Conservation (phyloP, 1,140 invertebrate species). For the Anagrus nilaparvatae region DNA sequence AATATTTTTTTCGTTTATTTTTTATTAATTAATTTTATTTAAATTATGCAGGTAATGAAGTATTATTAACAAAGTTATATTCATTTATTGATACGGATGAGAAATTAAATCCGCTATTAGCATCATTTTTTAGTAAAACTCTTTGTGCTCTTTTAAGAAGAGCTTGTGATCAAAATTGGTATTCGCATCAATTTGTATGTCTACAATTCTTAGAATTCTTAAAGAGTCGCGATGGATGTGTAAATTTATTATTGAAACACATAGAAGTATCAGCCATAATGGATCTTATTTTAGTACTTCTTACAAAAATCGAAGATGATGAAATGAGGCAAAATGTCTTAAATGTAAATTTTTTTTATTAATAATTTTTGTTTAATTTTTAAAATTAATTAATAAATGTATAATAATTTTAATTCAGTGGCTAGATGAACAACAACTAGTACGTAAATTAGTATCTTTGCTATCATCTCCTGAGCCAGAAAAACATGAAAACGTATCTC, state of each 20-base stretch:
- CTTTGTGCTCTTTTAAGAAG: slow-evolving; percentile 76
- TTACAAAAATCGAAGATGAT: slow-evolving; percentile 72
- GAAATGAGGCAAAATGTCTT: slow-evolving; percentile 72
- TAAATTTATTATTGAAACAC: slow-evolving; percentile 76
- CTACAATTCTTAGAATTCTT: slow-evolving; percentile 86
- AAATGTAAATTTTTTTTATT: slow-evolving; percentile 49
- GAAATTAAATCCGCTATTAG: slow-evolving; percentile 85
- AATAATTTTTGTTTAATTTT: slow-evolving; percentile 1
- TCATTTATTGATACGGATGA: slow-evolving; percentile 78
- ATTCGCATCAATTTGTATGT: slow-evolving; percentile 81
- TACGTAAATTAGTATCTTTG: slow-evolving; percentile 71
- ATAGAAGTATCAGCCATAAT: slow-evolving; percentile 91
- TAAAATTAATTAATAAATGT: slow-evolving; percentile 6
- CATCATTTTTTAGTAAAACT: slow-evolving; percentile 93
- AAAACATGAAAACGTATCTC: slow-evolving; percentile 70
- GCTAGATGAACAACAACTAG: slow-evolving; percentile 77
- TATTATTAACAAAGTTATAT: slow-evolving; percentile 74
- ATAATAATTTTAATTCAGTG: slow-evolving; percentile 50
- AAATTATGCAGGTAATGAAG: slow-evolving; percentile 47
- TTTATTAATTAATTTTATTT: slow-evolving; percentile 3
- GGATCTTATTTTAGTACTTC: slow-evolving; percentile 81
- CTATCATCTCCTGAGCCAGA: slow-evolving; percentile 62
- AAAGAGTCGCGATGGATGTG: slow-evolving; percentile 74
- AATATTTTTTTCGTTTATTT: slow-evolving; percentile 4
- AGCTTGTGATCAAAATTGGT: slow-evolving; percentile 80